Conservation (phyloP, 2,113 vertebrate genomes). For the Antechinus stuartii region DNA sequence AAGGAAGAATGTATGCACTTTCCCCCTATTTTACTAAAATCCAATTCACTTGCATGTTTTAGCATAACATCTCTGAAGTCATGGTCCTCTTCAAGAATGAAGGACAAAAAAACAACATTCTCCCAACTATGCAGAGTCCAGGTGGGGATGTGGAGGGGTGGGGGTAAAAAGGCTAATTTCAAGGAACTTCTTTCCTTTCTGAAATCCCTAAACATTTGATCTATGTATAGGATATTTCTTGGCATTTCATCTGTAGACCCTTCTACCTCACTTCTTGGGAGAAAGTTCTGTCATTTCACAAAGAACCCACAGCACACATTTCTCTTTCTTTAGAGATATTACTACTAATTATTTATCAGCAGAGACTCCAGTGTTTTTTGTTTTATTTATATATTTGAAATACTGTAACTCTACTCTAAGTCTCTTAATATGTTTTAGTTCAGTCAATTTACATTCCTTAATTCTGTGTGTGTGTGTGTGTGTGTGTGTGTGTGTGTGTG, state of each 20-base stretch:
- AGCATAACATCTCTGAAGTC: too few species aligned
- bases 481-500: neutral
- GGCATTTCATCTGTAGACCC: neutral
- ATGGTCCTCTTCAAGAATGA: too few species aligned
- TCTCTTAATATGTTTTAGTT: neutral
- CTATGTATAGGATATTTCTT: neutral
- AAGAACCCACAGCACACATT: slow-evolving; percentile 12
- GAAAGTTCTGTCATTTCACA: slow-evolving; percentile 19
- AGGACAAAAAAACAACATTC: neutral
- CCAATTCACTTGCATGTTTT: too few species aligned
- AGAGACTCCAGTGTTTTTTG: neutral
- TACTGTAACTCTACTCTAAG: slow-evolving; percentile 16
- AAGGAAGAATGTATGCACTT: neutral
- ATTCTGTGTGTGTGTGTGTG: neutral
- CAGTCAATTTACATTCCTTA: neutral
- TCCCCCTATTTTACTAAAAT: neutral
- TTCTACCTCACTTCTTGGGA: neutral
- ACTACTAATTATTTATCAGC: slow-evolving; percentile 14
- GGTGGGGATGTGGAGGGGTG: neutral
- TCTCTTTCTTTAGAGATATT: slow-evolving; percentile 9
- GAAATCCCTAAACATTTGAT: neutral
- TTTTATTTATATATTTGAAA: slow-evolving; percentile 41
- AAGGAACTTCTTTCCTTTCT: slow-evolving; percentile 7
- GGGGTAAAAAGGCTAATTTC: neutral
- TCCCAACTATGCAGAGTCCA: slow-evolving; percentile 6